phyloP scores from a whole-genome alignment of 2,888 invertebrate species.

The Conops quadrifasciatus region DNA sequence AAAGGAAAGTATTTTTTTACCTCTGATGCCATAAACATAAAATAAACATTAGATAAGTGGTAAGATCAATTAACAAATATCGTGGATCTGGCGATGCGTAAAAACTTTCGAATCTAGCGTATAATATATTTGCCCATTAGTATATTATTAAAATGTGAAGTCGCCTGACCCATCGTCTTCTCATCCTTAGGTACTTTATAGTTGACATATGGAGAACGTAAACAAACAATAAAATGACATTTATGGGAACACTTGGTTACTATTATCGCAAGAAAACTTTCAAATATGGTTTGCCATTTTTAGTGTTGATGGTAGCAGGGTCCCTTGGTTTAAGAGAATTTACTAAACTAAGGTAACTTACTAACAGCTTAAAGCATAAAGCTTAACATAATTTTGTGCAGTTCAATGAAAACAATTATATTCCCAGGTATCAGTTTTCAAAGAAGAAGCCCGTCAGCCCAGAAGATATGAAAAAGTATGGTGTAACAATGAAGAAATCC shows the following conservation, averaged over 20 bases:
- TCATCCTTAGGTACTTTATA: too few species aligned
- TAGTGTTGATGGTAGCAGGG: slow-evolving; percentile 77
- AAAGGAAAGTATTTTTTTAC: too few species aligned
- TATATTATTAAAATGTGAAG: too few species aligned
- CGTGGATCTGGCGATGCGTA: too few species aligned
- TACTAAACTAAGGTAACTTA: slow-evolving; percentile 73
- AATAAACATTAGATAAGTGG: too few species aligned
- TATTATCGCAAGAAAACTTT: slow-evolving; percentile 60
- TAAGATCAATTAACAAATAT: too few species aligned
- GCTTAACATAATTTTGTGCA: not conserved
- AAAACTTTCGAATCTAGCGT: too few species aligned
- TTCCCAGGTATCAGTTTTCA: slow-evolving; percentile 70
- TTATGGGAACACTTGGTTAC: slow-evolving; percentile 50
- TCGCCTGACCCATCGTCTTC: too few species aligned
- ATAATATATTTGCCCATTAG: too few species aligned
- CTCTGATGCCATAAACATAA: too few species aligned
- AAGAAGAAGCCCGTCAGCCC: slow-evolving; percentile 69
- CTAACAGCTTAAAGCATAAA: not conserved
- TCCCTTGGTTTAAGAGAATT: slow-evolving; percentile 81
- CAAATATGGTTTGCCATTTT: slow-evolving; percentile 77
- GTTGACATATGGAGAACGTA: too few species aligned
- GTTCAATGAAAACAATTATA: not conserved
- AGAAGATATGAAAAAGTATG: slow-evolving; percentile 74
- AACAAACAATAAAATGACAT: slow-evolving; percentile 48
- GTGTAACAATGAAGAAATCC: slow-evolving; percentile 73